phyloP scores from a whole-genome alignment of 2,888 invertebrate species.

The Oxystoma pomonae region DNA sequence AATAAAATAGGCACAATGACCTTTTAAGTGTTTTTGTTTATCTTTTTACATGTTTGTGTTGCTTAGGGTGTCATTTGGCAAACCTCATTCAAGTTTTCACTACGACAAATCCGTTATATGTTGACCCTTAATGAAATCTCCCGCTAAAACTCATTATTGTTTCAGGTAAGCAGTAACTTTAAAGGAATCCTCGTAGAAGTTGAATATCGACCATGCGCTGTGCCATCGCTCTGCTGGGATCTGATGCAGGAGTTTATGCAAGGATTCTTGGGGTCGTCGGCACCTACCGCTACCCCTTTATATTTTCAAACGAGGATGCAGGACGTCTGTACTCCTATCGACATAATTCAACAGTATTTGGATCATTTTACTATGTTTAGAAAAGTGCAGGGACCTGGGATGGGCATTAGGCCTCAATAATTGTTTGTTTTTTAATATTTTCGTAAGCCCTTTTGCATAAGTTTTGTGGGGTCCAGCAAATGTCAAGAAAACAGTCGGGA shows the following conservation, averaged over 20 bases:
- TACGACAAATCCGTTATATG: too few relatives aligned
- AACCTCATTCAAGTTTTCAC: too few relatives aligned
- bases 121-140: too few relatives aligned
- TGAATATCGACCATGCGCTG: constrained; percentile 87
- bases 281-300: constrained; percentile 69
- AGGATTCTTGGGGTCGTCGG: constrained; percentile 77
- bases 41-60: too few relatives aligned
- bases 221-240: constrained; percentile 87
- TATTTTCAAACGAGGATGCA: constrained; percentile 73
- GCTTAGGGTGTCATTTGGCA: too few relatives aligned
- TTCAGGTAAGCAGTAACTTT: constrained; percentile 77
- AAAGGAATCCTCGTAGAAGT: constrained; percentile 92
- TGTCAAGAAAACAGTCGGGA: too few relatives aligned
- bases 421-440: too few relatives aligned
- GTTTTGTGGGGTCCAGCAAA: too few relatives aligned
- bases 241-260: constrained; percentile 88
- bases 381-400: constrained; percentile 65
- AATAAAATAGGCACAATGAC: too few relatives aligned
- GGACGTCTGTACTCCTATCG: constrained; percentile 83
- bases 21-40: too few relatives aligned
- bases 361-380: constrained; percentile 89
- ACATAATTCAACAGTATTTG: constrained; percentile 90
- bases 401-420: constrained; percentile 31
- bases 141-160: neutral
- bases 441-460: too few relatives aligned